Conservation (phyloP, 2,888 invertebrate species). For the Dendrolimus pini region DNA sequence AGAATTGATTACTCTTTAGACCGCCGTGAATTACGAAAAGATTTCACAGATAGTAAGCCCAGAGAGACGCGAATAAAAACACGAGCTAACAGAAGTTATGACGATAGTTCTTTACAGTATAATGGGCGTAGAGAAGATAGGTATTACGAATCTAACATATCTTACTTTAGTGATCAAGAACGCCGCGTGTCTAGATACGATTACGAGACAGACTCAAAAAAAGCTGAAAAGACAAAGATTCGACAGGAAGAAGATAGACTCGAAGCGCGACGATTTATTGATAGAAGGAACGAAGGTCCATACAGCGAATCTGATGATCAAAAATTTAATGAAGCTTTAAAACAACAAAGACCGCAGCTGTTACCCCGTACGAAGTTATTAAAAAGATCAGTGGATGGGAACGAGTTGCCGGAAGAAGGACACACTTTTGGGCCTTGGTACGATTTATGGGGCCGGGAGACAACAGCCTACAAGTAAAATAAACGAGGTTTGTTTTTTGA, state of each 20-base stretch:
- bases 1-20: slow-evolving; percentile 68
- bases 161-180: slow-evolving; percentile 66
- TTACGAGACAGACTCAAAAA: slow-evolving; percentile 72
- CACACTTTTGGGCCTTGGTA: slow-evolving; percentile 93
- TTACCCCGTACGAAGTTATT: slow-evolving; percentile 83
- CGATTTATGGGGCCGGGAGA: slow-evolving; percentile 89
- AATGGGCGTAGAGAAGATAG: slow-evolving; percentile 62
- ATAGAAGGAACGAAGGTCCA: slow-evolving; percentile 58
- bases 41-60: slow-evolving; percentile 49
- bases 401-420: slow-evolving; percentile 74
- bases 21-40: slow-evolving; percentile 54
- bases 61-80: slow-evolving; percentile 46
- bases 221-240: slow-evolving; percentile 70
- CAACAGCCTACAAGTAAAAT: slow-evolving; percentile 77
- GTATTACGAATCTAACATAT: slow-evolving; percentile 66
- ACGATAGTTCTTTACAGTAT: slow-evolving; percentile 61
- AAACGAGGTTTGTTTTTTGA: slow-evolving; percentile 32
- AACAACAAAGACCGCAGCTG: slow-evolving; percentile 74
- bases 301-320: slow-evolving; percentile 74
- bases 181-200: slow-evolving; percentile 58
- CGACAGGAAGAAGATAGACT: slow-evolving; percentile 67
- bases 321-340: slow-evolving; percentile 71
- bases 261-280: slow-evolving; percentile 57
- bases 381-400: slow-evolving; percentile 70
- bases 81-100: slow-evolving; percentile 58